Evolutionary conservation across 2,888 invertebrate genomes (phyloP).

Genomic region (Phyllotreta cruciferae): DNA sequence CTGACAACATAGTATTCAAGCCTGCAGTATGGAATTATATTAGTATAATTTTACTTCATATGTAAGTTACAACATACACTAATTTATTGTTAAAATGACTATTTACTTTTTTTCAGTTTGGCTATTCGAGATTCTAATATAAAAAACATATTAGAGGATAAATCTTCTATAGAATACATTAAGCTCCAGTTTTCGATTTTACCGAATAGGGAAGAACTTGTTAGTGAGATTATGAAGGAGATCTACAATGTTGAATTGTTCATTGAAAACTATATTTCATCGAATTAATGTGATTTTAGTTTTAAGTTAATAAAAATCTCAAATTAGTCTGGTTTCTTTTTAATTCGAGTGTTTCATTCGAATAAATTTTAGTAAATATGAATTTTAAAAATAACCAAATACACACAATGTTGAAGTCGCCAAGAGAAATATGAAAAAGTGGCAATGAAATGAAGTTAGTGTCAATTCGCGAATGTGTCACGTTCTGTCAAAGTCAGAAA

Average conservation of each 20-base stretch:
- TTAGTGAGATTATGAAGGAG: constrained; percentile 43
- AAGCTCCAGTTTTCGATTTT: constrained; percentile 42
- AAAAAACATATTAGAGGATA: constrained; percentile 44
- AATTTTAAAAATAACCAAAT: too few species aligned
- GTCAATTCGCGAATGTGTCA: too few species aligned
- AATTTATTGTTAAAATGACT: constrained; percentile 4
- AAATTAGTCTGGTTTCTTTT: too few species aligned
- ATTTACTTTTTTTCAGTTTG: constrained; percentile 46
- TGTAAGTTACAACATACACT: constrained; percentile 61
- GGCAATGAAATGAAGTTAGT: too few species aligned
- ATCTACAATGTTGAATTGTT: constrained; percentile 47
- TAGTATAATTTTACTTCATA: constrained; percentile 71
- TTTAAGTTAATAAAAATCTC: too few species aligned
- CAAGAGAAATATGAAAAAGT: too few species aligned
- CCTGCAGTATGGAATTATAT: constrained; percentile 76
- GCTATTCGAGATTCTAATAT: constrained; percentile 49
- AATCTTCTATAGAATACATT: constrained; percentile 43
- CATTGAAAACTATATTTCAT: constrained; percentile 46
- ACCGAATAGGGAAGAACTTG: constrained; percentile 42
- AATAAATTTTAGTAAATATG: too few species aligned
- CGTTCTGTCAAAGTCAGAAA: too few species aligned
- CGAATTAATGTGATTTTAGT: constrained; percentile 32
- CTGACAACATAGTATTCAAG: constrained; percentile 76
- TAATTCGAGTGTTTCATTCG: too few species aligned
- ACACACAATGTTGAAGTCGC: too few species aligned